Percentiles rank a stretch among this genome's conserved stretches.
Evolutionary conservation across 2,797 vertebrate genomes (phyloP).

Genomic region (Ceyx erithaca): DNA sequence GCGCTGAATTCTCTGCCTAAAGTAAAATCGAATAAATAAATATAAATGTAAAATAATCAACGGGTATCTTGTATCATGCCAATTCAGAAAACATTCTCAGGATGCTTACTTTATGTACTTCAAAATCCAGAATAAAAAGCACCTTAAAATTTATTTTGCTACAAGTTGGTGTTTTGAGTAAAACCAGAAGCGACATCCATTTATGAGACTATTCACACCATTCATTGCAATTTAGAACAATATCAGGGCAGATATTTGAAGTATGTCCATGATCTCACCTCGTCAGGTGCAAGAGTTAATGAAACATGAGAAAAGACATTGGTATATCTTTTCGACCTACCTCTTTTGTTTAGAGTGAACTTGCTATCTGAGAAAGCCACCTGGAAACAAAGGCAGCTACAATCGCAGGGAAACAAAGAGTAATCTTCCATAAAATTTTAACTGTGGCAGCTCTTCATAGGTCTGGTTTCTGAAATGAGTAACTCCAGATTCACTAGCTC

Average conservation of each 20-base stretch:
- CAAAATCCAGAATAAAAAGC: conserved; percentile 45
- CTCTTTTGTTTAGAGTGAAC: not conserved
- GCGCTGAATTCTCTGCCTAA: conserved; percentile 87
- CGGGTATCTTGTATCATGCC: conserved; percentile 16
- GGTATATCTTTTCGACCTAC: not conserved
- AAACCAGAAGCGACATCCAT: conserved; percentile 50
- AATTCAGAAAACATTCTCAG: conserved; percentile 25
- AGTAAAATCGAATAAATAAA: conserved; percentile 48
- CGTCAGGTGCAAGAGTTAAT: conserved; percentile 14
- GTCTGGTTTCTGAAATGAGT: not conserved
- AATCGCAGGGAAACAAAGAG: not conserved
- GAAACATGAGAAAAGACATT: conserved; percentile 33
- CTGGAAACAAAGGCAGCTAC: not conserved
- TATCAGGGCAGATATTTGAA: conserved; percentile 38
- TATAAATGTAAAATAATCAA: conserved; percentile 67
- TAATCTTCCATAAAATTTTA: not conserved
- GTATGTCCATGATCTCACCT: conserved; percentile 33
- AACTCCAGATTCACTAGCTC: not conserved
- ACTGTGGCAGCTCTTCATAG: not conserved
- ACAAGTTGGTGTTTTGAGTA: conserved; percentile 53
- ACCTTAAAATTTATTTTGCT: conserved; percentile 24
- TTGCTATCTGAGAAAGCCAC: not conserved
- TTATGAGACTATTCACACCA: conserved; percentile 50
- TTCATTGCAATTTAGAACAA: conserved; percentile 43
- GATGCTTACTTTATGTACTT: conserved; percentile 27